Conservation (phyloP, 2,113 vertebrate genomes). For the Diglossa brunneiventris region DNA sequence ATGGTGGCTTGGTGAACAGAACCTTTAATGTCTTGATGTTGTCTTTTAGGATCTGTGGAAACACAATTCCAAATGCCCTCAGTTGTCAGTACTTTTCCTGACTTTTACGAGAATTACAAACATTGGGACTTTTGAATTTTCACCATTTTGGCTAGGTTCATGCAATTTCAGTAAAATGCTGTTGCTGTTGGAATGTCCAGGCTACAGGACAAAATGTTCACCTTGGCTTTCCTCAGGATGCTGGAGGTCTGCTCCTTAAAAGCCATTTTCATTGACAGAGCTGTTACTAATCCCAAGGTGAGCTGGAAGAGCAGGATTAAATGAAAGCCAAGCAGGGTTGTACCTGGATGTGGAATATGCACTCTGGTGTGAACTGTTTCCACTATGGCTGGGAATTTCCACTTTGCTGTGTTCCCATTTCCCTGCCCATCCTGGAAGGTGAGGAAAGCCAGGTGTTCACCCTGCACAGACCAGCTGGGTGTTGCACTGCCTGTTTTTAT, state of each 20-base stretch:
- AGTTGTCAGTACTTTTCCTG: background rate
- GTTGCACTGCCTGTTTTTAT: background rate
- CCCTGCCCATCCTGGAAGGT: background rate
- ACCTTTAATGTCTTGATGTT: background rate
- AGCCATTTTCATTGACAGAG: background rate
- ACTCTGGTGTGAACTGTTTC: background rate
- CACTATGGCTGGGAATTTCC: background rate
- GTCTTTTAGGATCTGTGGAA: background rate
- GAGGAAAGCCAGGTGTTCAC: background rate
- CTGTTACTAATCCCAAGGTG: background rate
- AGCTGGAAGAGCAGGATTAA: background rate
- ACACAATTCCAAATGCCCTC: background rate
- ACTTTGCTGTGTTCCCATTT: background rate
- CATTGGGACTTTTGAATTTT: background rate
- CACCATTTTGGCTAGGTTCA: fast-evolving
- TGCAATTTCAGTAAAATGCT: background rate
- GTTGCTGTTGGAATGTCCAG: background rate
- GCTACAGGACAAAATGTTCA: background rate
- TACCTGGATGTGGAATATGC: background rate
- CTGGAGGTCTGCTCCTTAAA: background rate
- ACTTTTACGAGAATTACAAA: background rate
- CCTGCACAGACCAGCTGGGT: background rate
- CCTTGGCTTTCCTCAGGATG: background rate
- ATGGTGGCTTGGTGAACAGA: background rate
- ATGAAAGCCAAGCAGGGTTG: background rate